Base-by-base conservation (phyloP, 2,888 invertebrate species). In the Cyaniris semiargus region DNA sequence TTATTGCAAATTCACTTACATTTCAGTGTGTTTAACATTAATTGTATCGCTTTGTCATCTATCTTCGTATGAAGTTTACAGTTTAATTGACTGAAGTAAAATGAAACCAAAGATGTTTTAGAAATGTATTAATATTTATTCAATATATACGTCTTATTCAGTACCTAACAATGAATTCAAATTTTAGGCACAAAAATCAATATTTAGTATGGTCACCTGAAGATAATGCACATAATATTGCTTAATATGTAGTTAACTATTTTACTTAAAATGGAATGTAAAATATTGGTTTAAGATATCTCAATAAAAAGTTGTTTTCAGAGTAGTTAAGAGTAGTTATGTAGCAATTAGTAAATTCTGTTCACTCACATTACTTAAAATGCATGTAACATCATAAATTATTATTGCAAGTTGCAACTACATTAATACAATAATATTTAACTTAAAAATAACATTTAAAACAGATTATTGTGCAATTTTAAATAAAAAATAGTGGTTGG, bases 221-320 rank as follows among this genome's bases (percentile, higher is more conserved):
- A 13, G 23, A 66, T 15, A 4, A 66, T 18, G 1, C 53, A 53
- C 44, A 1, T 44, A 2, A 23, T 5, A 10, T 60, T 21, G 21
- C 60, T 27, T 27, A n/a, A n/a, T n/a, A 66, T 15, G 15, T 15
- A 27, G 3, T 66, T 15, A 66, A 66, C 15, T 60, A 23, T 66
- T 66, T 66, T 66, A 66, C 13, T 66, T 23, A 27, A 15, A 66
- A 66, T 66, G 66, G 66, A 66, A 66, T 66, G 66, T 66, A 66
- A 15, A 27, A 31, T 31, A 66, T 27, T 31, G 27, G 66, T 31
- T 10, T 23, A 13, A 10, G 1, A 27, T 27, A 31, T 66, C 3
- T 60, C 23, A 60, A 23, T 60, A 21, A 21, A 23, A 66, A 5
- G 27, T 27, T 27, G 23, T 27, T 66, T 27, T 66, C 2, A 5